Evolutionary conservation across 2,797 vertebrate species (phyloP).

Genomic region (Chelonia mydas): DNA sequence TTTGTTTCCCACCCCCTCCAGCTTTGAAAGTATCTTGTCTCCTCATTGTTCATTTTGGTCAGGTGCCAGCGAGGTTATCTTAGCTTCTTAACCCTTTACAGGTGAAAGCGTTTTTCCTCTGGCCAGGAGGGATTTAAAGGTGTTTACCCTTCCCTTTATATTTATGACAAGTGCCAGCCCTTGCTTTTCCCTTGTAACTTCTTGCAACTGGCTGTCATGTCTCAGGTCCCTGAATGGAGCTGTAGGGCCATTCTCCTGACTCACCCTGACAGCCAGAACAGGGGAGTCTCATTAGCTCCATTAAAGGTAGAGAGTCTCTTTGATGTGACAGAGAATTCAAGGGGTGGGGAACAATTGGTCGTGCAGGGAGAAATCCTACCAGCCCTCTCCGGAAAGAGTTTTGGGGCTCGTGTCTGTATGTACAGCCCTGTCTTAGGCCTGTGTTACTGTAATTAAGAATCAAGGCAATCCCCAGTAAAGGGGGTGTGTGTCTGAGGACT

Average conservation of each 20-base stretch:
- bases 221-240: neutral
- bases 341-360: neutral
- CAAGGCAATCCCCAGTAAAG: neutral
- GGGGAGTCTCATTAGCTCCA: neutral
- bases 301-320: neutral
- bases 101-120: too few species aligned
- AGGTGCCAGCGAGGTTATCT: too few species aligned
- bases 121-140: too few species aligned
- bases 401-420: neutral
- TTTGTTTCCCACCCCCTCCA: too few species aligned
- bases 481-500: neutral
- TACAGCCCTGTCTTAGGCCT: neutral
- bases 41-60: too few species aligned
- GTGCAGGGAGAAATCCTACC: neutral
- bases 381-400: neutral
- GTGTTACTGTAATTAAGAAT: neutral
- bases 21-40: too few species aligned
- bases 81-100: too few species aligned
- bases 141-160: too few species aligned
- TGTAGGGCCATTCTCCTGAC: neutral
- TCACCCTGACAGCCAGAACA: neutral
- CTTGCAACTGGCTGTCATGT: neutral
- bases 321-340: neutral
- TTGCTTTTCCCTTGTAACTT: neutral
- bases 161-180: neutral